A percentile compares a stretch with the other conserved stretches of the same genome.
Evolutionary conservation across 2,888 invertebrate genomes (phyloP).

Genomic region (Sabatieria punctata): DNA sequence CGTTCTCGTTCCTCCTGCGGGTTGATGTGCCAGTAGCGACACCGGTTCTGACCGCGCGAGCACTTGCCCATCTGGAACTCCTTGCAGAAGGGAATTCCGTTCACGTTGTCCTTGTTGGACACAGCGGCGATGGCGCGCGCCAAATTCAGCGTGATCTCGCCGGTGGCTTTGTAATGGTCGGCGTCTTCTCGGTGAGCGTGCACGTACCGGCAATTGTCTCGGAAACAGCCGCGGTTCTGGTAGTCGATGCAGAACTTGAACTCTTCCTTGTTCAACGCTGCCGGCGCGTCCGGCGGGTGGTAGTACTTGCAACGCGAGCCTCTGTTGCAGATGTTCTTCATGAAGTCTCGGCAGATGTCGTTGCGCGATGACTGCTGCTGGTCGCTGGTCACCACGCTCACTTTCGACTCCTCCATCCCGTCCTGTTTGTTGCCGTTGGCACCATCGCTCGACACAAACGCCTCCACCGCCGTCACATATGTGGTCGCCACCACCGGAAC

Average conservation of each 20-base stretch:
- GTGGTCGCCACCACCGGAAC: too few relatives aligned
- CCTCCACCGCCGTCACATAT: too few relatives aligned
- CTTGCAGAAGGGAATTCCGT: conserved; percentile 29
- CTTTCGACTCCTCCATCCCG: too few relatives aligned
- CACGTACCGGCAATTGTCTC: conserved; percentile 50
- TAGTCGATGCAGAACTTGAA: conserved; percentile 43
- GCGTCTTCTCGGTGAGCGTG: conserved; percentile 59
- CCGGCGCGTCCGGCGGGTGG: conserved; percentile 35
- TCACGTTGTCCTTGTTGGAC: conserved; percentile 24
- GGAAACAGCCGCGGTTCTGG: conserved; percentile 56
- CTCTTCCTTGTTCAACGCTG: conserved; percentile 29
- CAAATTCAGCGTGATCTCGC: conserved; percentile 48
- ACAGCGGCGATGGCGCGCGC: conserved; percentile 35
- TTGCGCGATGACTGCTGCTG: conserved; percentile 9
- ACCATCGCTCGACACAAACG: too few relatives aligned
- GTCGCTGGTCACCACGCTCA: too few relatives aligned
- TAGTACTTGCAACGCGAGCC: conserved; percentile 45
- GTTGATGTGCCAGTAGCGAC: conserved; percentile 30
- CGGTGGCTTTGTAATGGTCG: conserved; percentile 49
- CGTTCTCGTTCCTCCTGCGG: conserved; percentile 12
- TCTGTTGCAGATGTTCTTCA: conserved; percentile 44
- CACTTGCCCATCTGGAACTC: conserved; percentile 27
- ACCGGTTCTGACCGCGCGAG: conserved; percentile 22
- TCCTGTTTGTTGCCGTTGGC: too few relatives aligned
- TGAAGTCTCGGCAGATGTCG: conserved; percentile 45